phyloP scores from a whole-genome alignment of 2,888 invertebrate species.

The Prionchulus punctatus region DNA sequence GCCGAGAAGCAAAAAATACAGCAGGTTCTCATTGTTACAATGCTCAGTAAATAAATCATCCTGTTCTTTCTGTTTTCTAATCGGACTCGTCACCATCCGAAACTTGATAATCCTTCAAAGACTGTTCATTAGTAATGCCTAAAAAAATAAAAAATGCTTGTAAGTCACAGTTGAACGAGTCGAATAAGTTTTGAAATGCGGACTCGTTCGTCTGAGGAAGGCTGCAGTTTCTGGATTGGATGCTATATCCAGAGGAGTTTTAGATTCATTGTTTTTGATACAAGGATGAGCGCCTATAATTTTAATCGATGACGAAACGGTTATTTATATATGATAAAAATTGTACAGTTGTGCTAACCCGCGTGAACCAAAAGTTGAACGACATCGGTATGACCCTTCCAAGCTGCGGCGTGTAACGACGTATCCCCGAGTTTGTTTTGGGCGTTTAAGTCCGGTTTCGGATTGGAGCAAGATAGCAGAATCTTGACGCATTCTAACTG shows the following conservation, averaged over 20 bases:
- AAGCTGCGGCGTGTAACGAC: slow-evolving; percentile 47
- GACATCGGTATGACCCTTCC: slow-evolving; percentile 44
- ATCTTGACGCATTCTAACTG: slow-evolving; percentile 43
- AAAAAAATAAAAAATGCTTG: too few species aligned
- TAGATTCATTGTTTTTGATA: slow-evolving; percentile 41
- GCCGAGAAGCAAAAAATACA: too few species aligned
- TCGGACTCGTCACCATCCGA: too few species aligned
- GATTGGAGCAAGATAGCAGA: slow-evolving; percentile 39
- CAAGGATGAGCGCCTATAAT: slow-evolving; percentile 38
- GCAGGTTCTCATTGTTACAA: too few species aligned
- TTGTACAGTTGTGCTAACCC: slow-evolving; percentile 21
- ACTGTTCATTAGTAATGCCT: too few species aligned
- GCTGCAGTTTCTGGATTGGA: slow-evolving; percentile 37
- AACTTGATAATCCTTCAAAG: too few species aligned
- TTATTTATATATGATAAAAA: too few species aligned
- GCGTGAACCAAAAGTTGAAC: slow-evolving; percentile 42
- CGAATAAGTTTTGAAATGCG: too few species aligned
- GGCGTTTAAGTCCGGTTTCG: slow-evolving; percentile 38
- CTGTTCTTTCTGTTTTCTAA: too few species aligned
- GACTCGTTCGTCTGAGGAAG: slow-evolving; percentile 30
- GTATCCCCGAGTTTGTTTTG: slow-evolving; percentile 52
- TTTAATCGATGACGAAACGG: too few species aligned
- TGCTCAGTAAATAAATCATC: too few species aligned
- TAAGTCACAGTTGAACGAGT: too few species aligned
- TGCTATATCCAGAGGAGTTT: slow-evolving; percentile 42